Base-by-base conservation (phyloP, 2,888 invertebrate species). In the Sericinus montela region DNA sequence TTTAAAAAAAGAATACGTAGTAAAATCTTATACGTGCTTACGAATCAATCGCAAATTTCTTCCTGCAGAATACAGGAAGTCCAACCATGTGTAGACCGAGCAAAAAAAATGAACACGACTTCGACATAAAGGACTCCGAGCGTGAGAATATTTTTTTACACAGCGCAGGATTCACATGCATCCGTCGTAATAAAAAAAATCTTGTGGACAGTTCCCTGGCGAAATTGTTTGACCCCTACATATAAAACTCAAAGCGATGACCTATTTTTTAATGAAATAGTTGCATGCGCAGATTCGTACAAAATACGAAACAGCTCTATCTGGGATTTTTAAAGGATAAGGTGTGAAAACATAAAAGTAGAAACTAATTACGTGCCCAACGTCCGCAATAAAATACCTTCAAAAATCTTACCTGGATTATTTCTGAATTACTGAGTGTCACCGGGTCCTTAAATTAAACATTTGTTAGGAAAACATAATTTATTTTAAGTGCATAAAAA, bases 291-390 rank as follows among this genome's bases (percentile, higher is more conserved):
- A 78, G 75, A 75, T 76, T 75, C 69, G 66, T 75, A 76, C 71
- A 62, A 54, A 56, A 58, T 61, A 62, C 63, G 63, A 61, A 69
- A 69, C 56, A 74, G 68, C 62, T 73, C 55, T 63, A 63, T 62
- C 71, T 72, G 69, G 71, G 72, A 73, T 70, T 72, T 72, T 68
- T 65, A 66, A 73, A 75, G 66, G 65, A 65, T 67, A 64, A 52
- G 66, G 69, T 69, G 73, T 72, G 69, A 80, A 80, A 77, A 80
- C 73, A 72, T 68, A 70, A 72, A 77, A 75, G 74, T 76, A 71
- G 75, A 72, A 67, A 75, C 69, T 69, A 73, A 76, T 72, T 75
- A 80, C 75, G 73, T 77, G 71, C 72, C 65, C 70, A 67, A 77
- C 70, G 73, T 79, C 67, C 66, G 58, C 64, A 62, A 52, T 58